Evolutionary conservation across 2,888 invertebrate species (phyloP).

Genomic region (Pandemis cinnamomeana): DNA sequence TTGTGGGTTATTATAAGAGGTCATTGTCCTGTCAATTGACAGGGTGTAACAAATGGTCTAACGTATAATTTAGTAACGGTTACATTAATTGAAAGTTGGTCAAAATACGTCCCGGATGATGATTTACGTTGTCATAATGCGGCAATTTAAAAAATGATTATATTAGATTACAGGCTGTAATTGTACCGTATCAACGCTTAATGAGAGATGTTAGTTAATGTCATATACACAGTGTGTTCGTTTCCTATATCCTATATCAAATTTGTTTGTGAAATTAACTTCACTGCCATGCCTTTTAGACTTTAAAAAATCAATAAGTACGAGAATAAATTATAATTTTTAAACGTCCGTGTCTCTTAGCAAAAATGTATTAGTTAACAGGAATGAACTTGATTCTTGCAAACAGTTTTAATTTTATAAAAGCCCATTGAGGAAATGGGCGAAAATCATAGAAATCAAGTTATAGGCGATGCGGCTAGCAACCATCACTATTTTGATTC

Average conservation of each 20-base stretch:
- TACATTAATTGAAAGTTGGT: constrained; percentile 16
- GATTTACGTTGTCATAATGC: constrained; percentile 18
- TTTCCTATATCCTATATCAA: not conserved
- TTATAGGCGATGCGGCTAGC: no score
- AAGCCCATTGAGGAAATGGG: no score
- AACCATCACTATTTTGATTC: no score
- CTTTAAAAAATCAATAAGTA: no score
- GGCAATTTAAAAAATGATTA: constrained; percentile 12
- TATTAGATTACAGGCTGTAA: not conserved
- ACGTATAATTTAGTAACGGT: constrained; percentile 24
- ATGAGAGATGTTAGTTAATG: constrained; percentile 7
- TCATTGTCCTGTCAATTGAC: constrained; percentile 31
- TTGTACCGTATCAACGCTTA: not conserved
- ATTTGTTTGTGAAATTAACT: no score
- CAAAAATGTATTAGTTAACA: no score
- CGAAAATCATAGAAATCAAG: no score
- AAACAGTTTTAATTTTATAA: no score
- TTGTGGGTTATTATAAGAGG: not conserved
- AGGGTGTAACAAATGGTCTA: constrained; percentile 18
- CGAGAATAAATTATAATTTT: no score
- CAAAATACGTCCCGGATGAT: constrained; percentile 5
- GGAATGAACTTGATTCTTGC: no score
- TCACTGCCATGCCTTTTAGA: no score
- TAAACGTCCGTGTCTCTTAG: no score
- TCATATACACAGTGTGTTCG: not conserved